These are phyloP conservation scores for Lordiphosa clarofinis DNA, from an alignment of 1,140 invertebrate genomes.

Conservation along the genomic window DNA sequence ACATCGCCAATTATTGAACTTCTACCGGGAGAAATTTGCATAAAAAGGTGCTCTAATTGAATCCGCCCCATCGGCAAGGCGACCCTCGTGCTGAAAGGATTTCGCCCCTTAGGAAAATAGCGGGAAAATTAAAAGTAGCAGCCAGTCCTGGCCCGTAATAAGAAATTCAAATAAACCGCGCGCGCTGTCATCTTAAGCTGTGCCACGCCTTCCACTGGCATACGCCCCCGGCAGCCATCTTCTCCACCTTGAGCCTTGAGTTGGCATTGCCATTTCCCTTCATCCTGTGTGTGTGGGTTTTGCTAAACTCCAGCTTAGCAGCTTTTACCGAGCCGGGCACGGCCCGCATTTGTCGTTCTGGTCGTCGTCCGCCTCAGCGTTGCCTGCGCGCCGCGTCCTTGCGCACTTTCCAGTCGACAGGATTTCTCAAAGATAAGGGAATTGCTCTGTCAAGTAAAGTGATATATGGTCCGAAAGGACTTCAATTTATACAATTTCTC, in stretches of 20 bases:
- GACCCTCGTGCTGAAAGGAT: constrained; percentile 47
- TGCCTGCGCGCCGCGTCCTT: constrained; percentile 54
- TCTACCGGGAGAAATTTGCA: constrained; percentile 55
- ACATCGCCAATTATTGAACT: constrained; percentile 72
- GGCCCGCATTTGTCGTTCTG: constrained; percentile 63
- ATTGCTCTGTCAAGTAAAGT: constrained; percentile 80
- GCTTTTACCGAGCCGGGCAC: constrained; percentile 40
- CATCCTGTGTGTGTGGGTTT: constrained; percentile 48
- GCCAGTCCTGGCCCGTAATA: constrained; percentile 45
- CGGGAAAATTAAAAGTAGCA: constrained; percentile 37
- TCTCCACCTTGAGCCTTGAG: constrained; percentile 1
- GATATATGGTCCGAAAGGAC: constrained; percentile 79
- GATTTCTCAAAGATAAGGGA: constrained; percentile 80
- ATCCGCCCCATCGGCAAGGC: constrained; percentile 34
- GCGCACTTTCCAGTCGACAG: constrained; percentile 78
- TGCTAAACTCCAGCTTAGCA: constrained; percentile 75
- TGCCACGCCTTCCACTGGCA: constrained; percentile 59
- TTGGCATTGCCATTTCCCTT: constrained; percentile 7
- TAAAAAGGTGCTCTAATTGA: constrained; percentile 75
- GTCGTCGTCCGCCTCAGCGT: constrained; percentile 31
- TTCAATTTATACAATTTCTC: constrained; percentile 80
- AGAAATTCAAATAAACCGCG: constrained; percentile 78
- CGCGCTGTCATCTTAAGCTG: constrained; percentile 75
- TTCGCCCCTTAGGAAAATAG: constrained; percentile 34
- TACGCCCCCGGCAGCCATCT: constrained; percentile 38